These are phyloP conservation scores for Subanguina moxae DNA, from an alignment of 1,140 invertebrate genomes.

Conservation along the genomic window DNA sequence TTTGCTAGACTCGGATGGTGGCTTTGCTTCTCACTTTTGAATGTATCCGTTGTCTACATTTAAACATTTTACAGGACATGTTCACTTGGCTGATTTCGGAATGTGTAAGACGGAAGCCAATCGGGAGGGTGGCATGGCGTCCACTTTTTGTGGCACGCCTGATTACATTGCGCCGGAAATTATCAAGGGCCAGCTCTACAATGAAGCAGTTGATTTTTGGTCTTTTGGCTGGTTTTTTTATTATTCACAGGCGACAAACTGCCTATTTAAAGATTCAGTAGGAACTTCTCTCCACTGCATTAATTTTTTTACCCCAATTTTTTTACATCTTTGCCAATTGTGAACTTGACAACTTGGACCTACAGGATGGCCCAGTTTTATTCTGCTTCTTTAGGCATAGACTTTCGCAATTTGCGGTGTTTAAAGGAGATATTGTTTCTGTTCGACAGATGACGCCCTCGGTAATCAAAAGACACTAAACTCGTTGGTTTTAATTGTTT, in stretches of 20 bases:
- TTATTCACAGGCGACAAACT: not conserved
- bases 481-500: too few relatives aligned
- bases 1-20: constrained; percentile 86
- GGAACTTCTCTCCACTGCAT: constrained; percentile 4
- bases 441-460: too few relatives aligned
- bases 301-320: too few relatives aligned
- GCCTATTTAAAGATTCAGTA: not conserved
- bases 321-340: too few relatives aligned
- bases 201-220: constrained; percentile 92
- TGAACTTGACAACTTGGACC: too few relatives aligned
- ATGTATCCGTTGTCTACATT: too few relatives aligned
- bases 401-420: too few relatives aligned
- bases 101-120: constrained; percentile 71
- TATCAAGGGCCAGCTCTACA: constrained; percentile 92
- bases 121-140: constrained; percentile 59
- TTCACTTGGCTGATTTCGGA: constrained; percentile 94
- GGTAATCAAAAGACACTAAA: too few relatives aligned
- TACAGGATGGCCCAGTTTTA: too few relatives aligned
- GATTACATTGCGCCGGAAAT: constrained; percentile 88
- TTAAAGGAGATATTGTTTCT: too few relatives aligned
- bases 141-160: constrained; percentile 73
- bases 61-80: constrained; percentile 66
- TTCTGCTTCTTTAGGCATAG: too few relatives aligned
- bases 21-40: too few relatives aligned
- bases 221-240: constrained; percentile 66